Conservation (phyloP, 2,797 vertebrate genomes). For the Petrocephalus sullivani region DNA sequence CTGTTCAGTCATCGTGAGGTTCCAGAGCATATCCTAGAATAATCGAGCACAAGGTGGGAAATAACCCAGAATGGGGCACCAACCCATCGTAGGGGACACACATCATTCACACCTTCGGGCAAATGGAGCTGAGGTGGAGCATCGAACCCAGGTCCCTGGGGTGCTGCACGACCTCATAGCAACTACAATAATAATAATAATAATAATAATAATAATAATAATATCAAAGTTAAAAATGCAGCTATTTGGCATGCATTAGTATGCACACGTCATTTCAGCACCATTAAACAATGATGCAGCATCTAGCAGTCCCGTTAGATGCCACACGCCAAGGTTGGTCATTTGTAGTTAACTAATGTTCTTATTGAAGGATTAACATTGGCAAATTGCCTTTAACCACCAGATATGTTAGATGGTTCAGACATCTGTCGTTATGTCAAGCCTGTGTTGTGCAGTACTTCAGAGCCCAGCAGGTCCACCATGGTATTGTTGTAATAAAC, state of each 20-base stretch:
- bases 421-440: slow-evolving; percentile 27
- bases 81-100: background rate
- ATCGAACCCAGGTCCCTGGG: background rate
- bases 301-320: background rate
- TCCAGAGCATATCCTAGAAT: background rate
- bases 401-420: slow-evolving; percentile 46
- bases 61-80: background rate
- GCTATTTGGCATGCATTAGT: background rate
- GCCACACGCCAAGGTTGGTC: background rate
- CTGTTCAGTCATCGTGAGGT: background rate
- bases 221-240: background rate
- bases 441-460: background rate
- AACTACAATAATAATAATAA: background rate
- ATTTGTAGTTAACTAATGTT: slow-evolving; percentile 42
- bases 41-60: background rate
- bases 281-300: background rate
- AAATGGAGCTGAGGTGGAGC: background rate
- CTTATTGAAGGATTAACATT: slow-evolving; percentile 45
- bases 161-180: background rate
- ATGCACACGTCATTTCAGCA: background rate
- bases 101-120: background rate
- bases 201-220: background rate
- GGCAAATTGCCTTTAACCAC: slow-evolving; percentile 37
- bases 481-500: background rate
- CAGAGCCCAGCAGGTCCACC: background rate